These are phyloP conservation scores for Monarcha castaneiventris DNA, from an alignment of 2,113 vertebrate species.

Conservation along the genomic window DNA sequence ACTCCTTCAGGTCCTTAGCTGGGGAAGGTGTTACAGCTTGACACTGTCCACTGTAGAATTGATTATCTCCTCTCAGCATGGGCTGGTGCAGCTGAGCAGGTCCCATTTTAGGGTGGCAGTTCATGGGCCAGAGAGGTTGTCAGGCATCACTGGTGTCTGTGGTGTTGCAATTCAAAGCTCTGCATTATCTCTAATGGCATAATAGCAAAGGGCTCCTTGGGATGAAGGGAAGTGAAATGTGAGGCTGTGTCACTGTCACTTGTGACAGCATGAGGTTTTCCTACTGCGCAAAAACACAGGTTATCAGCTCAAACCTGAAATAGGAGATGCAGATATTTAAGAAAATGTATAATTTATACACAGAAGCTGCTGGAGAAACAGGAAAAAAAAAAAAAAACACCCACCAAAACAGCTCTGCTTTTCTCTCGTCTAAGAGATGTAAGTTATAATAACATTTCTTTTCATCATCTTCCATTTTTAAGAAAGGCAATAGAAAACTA, in stretches of 20 bases:
- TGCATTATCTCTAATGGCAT: not conserved
- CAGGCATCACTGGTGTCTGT: not conserved
- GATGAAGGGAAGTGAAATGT: conserved; percentile 16
- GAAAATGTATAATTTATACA: conserved; percentile 70
- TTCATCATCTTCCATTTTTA: not conserved
- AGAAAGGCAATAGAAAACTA: conserved; percentile 4
- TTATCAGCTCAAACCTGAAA: conserved; percentile 70
- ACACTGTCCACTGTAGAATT: not conserved
- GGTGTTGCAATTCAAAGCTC: not conserved
- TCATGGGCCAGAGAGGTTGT: not conserved
- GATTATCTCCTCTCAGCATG: not conserved
- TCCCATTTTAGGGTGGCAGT: not conserved
- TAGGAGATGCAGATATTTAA: conserved; percentile 66
- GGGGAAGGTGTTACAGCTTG: not conserved
- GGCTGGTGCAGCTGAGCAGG: not conserved
- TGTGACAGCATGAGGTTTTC: conserved; percentile 56
- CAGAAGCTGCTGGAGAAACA: conserved; percentile 22
- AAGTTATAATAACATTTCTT: conserved; percentile 11
- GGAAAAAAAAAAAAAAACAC: not conserved
- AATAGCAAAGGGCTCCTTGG: conserved; percentile 20
- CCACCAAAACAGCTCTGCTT: not conserved
- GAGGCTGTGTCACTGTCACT: not conserved
- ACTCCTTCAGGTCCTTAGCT: not conserved
- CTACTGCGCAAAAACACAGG: conserved; percentile 63
- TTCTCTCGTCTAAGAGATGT: not conserved